Evolutionary conservation across 2,888 invertebrate species (phyloP), one percentile per base, ranked within the genome.

Genomic region (Acronicta alni): DNA sequence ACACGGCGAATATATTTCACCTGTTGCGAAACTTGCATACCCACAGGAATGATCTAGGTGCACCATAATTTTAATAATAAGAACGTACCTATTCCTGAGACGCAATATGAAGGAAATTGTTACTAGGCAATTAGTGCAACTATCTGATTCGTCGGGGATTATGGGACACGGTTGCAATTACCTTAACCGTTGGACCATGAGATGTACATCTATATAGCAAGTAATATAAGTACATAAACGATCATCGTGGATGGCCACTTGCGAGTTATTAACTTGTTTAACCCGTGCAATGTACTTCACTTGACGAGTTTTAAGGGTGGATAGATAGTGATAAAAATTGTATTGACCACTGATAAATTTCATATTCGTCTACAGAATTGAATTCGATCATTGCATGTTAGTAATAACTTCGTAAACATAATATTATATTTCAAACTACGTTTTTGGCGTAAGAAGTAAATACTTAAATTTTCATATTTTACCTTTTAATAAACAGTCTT

Each of bases 161-260:
- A 75, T 79, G 74, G 77, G 77, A 76, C 75, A 67, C 54, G 66
- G 63, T 68, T 42, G 81, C 79, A 85, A 89, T 89, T 87, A 88
- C 65, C 67, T 72, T 66, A 79, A 55, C 77, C 80, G 83, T 81
- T 87, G 80, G 82, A 66, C 82, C 84, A 81, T 84, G 81, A 80
- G 77, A 77, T 76, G 79, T 73, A 79, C 35, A 35, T 35, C 35
- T 35, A 35, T 6, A n/a, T 35, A 35, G n/a, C 80, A 85, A 81
- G 78, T 81, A 83, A 85, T 84, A 82, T 67, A 62, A 72, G 79
- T 58, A 72, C 56, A 67, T 72, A 74, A 57, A 61, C 57, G 57
- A 68, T 61, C 35, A 42, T 44, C 67, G 71, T 73, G 67, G 71
- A 56, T 58, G 70, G 79, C 66, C 56, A 71, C 56, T 47, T 61